Conservation (phyloP, 23 tunicate genomes). For the Halocynthia roretzi region DNA sequence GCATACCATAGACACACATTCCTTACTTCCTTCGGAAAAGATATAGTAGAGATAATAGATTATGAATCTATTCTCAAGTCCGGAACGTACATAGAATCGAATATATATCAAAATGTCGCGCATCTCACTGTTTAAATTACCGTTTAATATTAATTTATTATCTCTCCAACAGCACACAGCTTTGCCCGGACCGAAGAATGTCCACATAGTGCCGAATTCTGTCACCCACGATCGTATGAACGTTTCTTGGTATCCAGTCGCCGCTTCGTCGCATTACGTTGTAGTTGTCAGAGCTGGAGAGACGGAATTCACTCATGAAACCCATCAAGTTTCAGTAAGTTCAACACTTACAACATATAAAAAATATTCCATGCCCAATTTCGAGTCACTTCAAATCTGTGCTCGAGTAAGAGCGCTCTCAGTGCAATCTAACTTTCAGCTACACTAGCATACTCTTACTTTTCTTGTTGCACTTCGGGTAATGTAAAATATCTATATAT, state of each 20-base stretch:
- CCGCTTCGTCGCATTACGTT: constrained; percentile 45
- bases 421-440: neutral
- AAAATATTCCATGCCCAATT: neutral
- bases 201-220: constrained; percentile 43
- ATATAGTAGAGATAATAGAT: too few relatives aligned
- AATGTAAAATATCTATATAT: neutral
- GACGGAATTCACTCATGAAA: constrained; percentile 7
- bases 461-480: too few relatives aligned
- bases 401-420: too few relatives aligned
- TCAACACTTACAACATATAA: neutral
- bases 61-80: too few relatives aligned
- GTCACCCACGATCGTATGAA: constrained; percentile 67
- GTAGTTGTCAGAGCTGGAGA: constrained; percentile 33
- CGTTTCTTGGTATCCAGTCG: constrained; percentile 59
- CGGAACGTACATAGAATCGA: neutral
- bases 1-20: neutral
- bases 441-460: neutral
- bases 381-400: too few relatives aligned
- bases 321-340: constrained; percentile 7
- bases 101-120: neutral
- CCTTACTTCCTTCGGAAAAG: too few relatives aligned
- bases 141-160: neutral
- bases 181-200: constrained; percentile 44
- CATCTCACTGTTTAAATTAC: neutral
- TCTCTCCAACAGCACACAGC: constrained; percentile 33